A percentile compares a stretch with the other conserved stretches of the same genome.
phyloP scores from a whole-genome alignment of 2,888 invertebrate genomes.

The Eutolmus rufibarbis region DNA sequence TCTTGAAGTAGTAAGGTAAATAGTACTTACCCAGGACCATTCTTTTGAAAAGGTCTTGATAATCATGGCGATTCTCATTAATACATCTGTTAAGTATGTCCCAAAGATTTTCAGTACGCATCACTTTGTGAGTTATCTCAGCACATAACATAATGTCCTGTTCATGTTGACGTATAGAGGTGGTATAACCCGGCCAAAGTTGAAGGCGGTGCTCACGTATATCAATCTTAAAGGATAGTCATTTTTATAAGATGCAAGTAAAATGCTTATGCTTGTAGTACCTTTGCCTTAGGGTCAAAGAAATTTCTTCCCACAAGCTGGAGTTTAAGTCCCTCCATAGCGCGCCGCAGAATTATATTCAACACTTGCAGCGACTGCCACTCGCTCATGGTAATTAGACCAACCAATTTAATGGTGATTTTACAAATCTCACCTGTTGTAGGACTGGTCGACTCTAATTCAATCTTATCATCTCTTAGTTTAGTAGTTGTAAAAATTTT shows the following conservation, averaged over 20 bases:
- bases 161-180: slow-evolving; percentile 86
- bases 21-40: slow-evolving; percentile 65
- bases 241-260: not conserved
- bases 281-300: slow-evolving; percentile 74
- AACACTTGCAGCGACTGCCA: slow-evolving; percentile 78
- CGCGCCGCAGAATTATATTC: slow-evolving; percentile 76
- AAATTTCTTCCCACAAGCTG: slow-evolving; percentile 77
- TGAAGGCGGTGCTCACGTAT: slow-evolving; percentile 72
- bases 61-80: slow-evolving; percentile 62
- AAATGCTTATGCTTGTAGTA: slow-evolving; percentile 55
- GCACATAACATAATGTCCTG: slow-evolving; percentile 75
- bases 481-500: slow-evolving; percentile 71
- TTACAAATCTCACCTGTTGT: slow-evolving; percentile 64
- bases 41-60: slow-evolving; percentile 66
- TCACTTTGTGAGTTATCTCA: slow-evolving; percentile 84
- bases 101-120: slow-evolving; percentile 78
- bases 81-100: slow-evolving; percentile 69
- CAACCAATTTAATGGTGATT: slow-evolving; percentile 69
- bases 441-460: slow-evolving; percentile 67
- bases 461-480: slow-evolving; percentile 68
- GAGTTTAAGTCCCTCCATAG: slow-evolving; percentile 67
- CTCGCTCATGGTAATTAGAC: slow-evolving; percentile 72
- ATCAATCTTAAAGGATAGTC: slow-evolving; percentile 61
- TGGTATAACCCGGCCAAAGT: slow-evolving; percentile 84
- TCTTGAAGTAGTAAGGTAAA: not conserved